These are phyloP conservation scores for Drosophila arizonae DNA, from an alignment of 1,140 invertebrate species.

Conservation along the genomic window DNA sequence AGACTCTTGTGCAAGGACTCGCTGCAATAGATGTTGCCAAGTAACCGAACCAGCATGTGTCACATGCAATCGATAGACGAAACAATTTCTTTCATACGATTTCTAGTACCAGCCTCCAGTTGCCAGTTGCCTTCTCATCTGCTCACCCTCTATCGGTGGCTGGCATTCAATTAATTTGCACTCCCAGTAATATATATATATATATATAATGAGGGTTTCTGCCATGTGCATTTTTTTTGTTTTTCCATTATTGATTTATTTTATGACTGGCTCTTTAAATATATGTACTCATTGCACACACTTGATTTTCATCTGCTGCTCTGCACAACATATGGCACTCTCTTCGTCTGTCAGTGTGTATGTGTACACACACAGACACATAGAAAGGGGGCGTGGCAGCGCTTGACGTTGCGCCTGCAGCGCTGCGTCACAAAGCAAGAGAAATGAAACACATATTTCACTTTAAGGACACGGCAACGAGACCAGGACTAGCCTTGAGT, in stretches of 20 bases:
- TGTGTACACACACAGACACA: neutral
- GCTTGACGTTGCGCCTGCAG: constrained; percentile 43
- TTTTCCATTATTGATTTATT: constrained; percentile 71
- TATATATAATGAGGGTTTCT: neutral
- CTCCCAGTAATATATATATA: constrained; percentile 47
- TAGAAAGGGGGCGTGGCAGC: constrained; percentile 24
- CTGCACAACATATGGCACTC: constrained; percentile 31
- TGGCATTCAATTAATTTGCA: constrained; percentile 72
- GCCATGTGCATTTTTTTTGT: neutral
- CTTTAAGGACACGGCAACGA: neutral
- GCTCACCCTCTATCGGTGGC: constrained; percentile 13
- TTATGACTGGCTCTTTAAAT: constrained; percentile 28
- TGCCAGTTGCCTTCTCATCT: neutral
- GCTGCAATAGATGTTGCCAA: constrained; percentile 9
- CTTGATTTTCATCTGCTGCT: constrained; percentile 66
- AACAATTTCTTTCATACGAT: constrained; percentile 1
- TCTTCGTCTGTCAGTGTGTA: neutral
- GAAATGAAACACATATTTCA: constrained; percentile 41
- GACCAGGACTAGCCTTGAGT: constrained; percentile 61
- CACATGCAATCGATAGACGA: constrained; percentile 38
- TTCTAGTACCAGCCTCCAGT: constrained; percentile 1
- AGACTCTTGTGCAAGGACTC: constrained; percentile 18
- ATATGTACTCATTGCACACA: constrained; percentile 61
- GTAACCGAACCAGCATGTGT: constrained; percentile 24
- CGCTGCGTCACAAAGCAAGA: constrained; percentile 32